phyloP scores from a whole-genome alignment of 2,797 vertebrate genomes.

The Calcarius lapponicus region DNA sequence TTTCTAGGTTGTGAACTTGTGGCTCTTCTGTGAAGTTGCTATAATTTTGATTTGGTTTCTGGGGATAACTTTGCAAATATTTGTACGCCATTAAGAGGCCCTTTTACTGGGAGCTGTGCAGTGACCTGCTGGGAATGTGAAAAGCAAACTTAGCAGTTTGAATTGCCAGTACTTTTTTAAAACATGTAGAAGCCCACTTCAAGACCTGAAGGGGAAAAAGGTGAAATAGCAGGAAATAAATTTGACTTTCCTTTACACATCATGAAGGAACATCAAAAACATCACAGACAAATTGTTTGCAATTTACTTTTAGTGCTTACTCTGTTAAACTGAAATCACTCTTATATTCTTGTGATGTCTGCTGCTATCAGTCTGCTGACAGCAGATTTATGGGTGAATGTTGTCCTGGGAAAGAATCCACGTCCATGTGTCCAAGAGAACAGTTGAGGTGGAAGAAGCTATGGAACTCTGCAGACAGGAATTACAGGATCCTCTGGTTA shows the following conservation, averaged over 20 bases:
- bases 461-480: neutral
- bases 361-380: neutral
- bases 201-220: neutral
- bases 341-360: neutral
- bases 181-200: neutral
- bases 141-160: neutral
- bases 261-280: neutral
- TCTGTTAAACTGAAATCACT: neutral
- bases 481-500: neutral
- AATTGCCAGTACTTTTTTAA: neutral
- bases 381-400: neutral
- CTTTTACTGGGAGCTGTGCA: neutral
- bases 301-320: neutral
- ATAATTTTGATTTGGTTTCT: neutral
- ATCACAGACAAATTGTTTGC: neutral
- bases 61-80: neutral
- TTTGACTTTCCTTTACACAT: neutral
- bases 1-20: neutral
- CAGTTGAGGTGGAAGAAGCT: neutral
- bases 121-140: neutral
- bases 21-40: neutral
- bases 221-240: neutral
- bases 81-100: neutral
- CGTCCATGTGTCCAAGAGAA: neutral
- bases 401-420: neutral